phyloP scores from a whole-genome alignment of 2,113 vertebrate species.

The Colistium nudipinnis region DNA sequence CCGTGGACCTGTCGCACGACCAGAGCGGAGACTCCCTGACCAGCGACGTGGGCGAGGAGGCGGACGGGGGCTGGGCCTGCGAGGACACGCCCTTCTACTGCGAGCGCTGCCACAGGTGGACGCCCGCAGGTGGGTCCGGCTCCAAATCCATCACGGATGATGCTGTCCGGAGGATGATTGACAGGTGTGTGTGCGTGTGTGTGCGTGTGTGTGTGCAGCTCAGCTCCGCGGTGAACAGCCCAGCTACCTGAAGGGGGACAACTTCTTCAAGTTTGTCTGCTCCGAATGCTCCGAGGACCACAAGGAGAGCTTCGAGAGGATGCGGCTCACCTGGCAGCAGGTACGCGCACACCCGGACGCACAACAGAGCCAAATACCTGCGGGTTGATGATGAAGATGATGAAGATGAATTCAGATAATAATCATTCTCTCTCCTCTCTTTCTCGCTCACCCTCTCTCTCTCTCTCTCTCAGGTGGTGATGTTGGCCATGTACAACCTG shows the following conservation, averaged over 20 bases:
- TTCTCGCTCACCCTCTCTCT: too few relatives aligned
- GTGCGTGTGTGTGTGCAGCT: conserved; percentile 72
- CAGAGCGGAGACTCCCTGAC: conserved; percentile 96
- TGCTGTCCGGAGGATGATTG: too few relatives aligned
- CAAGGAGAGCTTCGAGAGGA: conserved; percentile 93
- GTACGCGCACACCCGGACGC: conserved; percentile 24
- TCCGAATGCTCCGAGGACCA: conserved; percentile 89
- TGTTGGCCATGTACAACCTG: conserved; percentile 99
- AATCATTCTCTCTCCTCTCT: background rate
- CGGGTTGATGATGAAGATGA: too few relatives aligned
- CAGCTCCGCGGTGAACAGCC: conserved; percentile 90
- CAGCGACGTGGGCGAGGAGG: conserved; percentile 90
- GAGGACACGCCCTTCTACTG: conserved; percentile 96
- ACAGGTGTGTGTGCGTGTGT: background rate
- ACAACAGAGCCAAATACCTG: too few relatives aligned
- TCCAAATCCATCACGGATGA: too few relatives aligned
- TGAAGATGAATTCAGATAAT: too few relatives aligned
- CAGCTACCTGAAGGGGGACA: conserved; percentile 98
- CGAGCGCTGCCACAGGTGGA: conserved; percentile 97
- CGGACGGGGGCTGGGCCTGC: conserved; percentile 84
- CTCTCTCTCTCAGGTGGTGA: conserved; percentile 87
- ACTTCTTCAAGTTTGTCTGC: conserved; percentile 96
- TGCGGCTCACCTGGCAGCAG: conserved; percentile 93
- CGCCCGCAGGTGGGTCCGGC: conserved; percentile 85
- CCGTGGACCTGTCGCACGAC: conserved; percentile 94